Percentiles rank a stretch among this genome's conserved stretches.
These are phyloP conservation scores for Agriopis aurantiaria DNA, from an alignment of 2,888 invertebrate species.

Conservation along the genomic window DNA sequence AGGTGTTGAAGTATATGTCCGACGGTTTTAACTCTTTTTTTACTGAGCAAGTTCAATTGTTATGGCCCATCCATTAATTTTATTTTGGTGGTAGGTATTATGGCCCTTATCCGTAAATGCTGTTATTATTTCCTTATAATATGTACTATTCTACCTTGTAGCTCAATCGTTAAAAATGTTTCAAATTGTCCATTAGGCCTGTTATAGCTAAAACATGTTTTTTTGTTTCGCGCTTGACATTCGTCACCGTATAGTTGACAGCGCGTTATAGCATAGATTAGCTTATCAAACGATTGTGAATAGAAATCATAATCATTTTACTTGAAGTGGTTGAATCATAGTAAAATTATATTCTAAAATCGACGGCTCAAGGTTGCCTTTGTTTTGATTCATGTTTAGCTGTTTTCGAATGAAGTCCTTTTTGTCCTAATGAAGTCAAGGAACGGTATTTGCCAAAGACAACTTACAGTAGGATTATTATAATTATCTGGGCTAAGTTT, in stretches of 20 bases:
- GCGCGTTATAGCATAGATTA: background rate
- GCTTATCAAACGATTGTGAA: background rate
- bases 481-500: background rate
- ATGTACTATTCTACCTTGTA: background rate
- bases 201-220: background rate
- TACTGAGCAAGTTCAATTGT: no score
- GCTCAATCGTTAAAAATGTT: conserved; percentile 7
- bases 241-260: background rate
- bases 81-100: background rate
- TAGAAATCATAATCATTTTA: conserved; percentile 1
- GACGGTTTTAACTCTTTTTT: no score
- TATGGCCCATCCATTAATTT: no score
- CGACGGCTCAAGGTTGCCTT: conserved; percentile 35
- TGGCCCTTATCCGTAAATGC: background rate
- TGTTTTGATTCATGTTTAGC: conserved; percentile 24
- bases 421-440: conserved; percentile 29
- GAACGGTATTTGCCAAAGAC: conserved; percentile 41
- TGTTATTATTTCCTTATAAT: background rate
- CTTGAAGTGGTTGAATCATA: conserved; percentile 10
- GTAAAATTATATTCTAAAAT: conserved; percentile 37
- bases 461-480: conserved; percentile 24
- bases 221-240: background rate
- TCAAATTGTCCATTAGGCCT: background rate
- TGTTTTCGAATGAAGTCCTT: conserved; percentile 28
- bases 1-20: no score